Evolutionary conservation across 2,113 vertebrate species (phyloP).

Genomic region (Ornithorhynchus anatinus): DNA sequence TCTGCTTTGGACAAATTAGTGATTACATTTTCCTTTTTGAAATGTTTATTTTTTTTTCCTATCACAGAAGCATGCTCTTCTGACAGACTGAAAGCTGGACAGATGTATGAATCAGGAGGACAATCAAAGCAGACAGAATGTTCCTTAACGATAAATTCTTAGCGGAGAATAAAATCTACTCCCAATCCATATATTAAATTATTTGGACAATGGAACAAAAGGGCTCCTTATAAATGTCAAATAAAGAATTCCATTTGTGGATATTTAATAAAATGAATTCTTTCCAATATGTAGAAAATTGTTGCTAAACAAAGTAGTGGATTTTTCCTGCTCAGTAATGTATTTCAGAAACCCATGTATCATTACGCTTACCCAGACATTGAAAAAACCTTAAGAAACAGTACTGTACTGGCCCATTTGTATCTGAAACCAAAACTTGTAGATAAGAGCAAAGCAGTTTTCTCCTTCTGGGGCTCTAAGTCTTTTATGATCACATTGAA

Average conservation of each 20-base stretch:
- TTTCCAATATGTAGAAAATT: background rate
- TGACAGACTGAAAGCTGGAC: background rate
- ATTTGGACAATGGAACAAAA: too few relatives aligned
- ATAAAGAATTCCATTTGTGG: background rate
- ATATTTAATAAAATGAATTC: background rate
- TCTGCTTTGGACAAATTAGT: background rate
- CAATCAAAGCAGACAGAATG: background rate
- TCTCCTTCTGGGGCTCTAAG: conserved; percentile 25
- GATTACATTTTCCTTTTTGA: background rate
- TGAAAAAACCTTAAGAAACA: background rate
- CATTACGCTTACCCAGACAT: background rate
- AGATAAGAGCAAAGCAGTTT: conserved; percentile 13
- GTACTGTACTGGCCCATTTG: too few relatives aligned
- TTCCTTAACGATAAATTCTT: background rate
- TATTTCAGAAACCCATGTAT: too few relatives aligned
- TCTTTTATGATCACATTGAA: conserved; percentile 23
- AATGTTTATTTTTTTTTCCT: background rate
- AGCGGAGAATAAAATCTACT: background rate
- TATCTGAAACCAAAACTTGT: too few relatives aligned
- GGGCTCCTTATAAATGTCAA: too few relatives aligned
- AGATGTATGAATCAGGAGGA: background rate
- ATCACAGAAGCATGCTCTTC: background rate
- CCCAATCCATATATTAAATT: background rate
- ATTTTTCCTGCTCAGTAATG: too few relatives aligned
- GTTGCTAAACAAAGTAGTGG: too few relatives aligned